Conservation (phyloP, 2,888 invertebrate species). For the Phania funesta region DNA sequence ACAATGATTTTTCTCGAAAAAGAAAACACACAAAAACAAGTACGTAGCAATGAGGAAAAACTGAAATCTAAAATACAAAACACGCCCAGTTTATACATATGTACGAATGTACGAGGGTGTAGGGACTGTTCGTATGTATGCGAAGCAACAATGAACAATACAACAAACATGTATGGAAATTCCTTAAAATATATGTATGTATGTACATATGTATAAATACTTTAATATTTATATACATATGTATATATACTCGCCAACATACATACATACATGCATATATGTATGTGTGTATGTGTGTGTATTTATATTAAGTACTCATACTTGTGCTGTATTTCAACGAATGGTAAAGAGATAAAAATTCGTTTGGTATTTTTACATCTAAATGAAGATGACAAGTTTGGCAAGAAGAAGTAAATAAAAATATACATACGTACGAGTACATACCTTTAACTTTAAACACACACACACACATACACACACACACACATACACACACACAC, state of each 20-base stretch:
- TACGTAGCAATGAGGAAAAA: constrained; percentile 38
- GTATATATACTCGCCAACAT: background rate
- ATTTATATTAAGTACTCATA: constrained; percentile 17
- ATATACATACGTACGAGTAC: background rate
- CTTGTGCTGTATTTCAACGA: constrained; percentile 31
- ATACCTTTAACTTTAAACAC: background rate
- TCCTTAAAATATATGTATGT: constrained; percentile 58
- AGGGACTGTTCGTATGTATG: background rate
- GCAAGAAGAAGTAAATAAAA: constrained; percentile 22
- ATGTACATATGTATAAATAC: background rate
- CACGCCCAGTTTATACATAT: constrained; percentile 63
- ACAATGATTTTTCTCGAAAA: constrained; percentile 53
- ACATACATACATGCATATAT: background rate
- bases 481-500: background rate
- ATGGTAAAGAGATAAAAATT: constrained; percentile 73
- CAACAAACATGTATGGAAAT: constrained; percentile 70
- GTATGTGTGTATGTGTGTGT: background rate
- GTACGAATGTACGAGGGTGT: background rate
- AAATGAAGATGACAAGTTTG: constrained; percentile 62
- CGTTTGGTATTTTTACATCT: constrained; percentile 37
- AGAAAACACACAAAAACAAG: constrained; percentile 8
- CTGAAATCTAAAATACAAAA: constrained; percentile 48
- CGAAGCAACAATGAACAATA: background rate
- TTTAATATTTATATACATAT: background rate
- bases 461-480: background rate